A percentile compares a stretch with the other conserved stretches of the same genome.
Conservation (phyloP, 2,888 invertebrate genomes). For the Endotricha flammealis region DNA sequence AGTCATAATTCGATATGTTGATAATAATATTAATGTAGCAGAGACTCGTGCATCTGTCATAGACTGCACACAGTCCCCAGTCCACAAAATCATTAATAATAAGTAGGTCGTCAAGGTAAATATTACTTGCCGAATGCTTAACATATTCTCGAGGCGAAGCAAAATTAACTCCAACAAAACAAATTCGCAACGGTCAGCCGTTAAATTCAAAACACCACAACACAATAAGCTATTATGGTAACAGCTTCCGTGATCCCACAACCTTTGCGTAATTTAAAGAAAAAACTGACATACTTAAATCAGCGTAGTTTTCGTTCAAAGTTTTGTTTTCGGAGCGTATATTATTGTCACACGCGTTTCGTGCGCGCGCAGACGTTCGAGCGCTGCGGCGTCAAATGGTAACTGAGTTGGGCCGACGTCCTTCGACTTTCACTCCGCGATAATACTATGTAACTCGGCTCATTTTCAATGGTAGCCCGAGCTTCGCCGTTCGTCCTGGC, state of each 20-base stretch:
- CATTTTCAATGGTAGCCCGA: conserved; percentile 12
- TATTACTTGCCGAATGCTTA: conserved; percentile 32
- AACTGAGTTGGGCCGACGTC: conserved; percentile 15
- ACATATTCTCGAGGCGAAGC: conserved; percentile 36
- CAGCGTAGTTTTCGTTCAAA: conserved; percentile 31
- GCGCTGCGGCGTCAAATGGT: not conserved
- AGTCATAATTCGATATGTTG: no score
- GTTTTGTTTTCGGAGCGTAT: conserved; percentile 1
- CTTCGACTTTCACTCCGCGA: conserved; percentile 18
- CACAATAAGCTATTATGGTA: conserved; percentile 10
- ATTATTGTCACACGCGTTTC: not conserved
- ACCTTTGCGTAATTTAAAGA: conserved; percentile 32
- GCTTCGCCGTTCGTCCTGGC: conserved; percentile 3
- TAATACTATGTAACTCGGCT: conserved; percentile 15
- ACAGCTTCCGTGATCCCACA: conserved; percentile 32
- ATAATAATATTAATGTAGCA: no score
- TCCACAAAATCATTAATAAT: conserved; percentile 19
- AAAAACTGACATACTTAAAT: conserved; percentile 63
- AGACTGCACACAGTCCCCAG: no score
- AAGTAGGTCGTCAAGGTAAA: conserved; percentile 31
- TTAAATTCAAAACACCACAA: conserved; percentile 41
- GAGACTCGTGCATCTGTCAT: no score
- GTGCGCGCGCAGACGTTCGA: conserved; percentile 7
- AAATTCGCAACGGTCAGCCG: conserved; percentile 37
- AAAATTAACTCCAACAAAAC: conserved; percentile 25